These are phyloP conservation scores for Agrochola circellaris DNA, from an alignment of 2,888 invertebrate genomes.

Conservation along the genomic window DNA sequence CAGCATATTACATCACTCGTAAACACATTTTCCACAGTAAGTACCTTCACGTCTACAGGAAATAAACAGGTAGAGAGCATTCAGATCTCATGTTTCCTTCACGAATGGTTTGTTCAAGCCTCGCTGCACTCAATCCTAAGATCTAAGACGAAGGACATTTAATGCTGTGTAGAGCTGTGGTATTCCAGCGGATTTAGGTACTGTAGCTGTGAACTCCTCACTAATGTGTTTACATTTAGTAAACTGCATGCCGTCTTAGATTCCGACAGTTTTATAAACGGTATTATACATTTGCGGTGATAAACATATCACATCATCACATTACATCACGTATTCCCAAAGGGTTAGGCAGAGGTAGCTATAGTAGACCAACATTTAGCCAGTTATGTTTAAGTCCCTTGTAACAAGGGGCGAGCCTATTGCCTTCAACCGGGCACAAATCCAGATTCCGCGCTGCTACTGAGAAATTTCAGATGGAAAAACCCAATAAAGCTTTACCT, in stretches of 20 bases:
- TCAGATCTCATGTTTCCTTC: constrained; percentile 21
- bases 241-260: background rate
- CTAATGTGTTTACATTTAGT: constrained; percentile 11
- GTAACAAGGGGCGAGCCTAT: background rate
- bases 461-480: background rate
- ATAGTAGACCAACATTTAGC: background rate
- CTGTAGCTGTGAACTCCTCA: constrained; percentile 14
- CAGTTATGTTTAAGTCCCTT: background rate
- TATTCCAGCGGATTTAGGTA: background rate
- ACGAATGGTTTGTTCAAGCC: constrained; percentile 30
- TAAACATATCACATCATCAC: too few species aligned
- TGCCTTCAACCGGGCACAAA: background rate
- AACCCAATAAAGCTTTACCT: background rate
- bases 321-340: background rate
- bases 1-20: background rate
- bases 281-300: background rate
- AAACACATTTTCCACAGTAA: background rate
- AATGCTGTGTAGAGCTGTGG: constrained; percentile 12
- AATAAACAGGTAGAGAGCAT: constrained; percentile 5
- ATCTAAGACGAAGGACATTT: constrained; percentile 34
- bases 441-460: background rate
- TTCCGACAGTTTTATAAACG: background rate
- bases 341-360: background rate
- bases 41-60: background rate
- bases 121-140: constrained; percentile 34